phyloP scores from a whole-genome alignment of 2,797 vertebrate species.

The Gadopsis marmoratus region DNA sequence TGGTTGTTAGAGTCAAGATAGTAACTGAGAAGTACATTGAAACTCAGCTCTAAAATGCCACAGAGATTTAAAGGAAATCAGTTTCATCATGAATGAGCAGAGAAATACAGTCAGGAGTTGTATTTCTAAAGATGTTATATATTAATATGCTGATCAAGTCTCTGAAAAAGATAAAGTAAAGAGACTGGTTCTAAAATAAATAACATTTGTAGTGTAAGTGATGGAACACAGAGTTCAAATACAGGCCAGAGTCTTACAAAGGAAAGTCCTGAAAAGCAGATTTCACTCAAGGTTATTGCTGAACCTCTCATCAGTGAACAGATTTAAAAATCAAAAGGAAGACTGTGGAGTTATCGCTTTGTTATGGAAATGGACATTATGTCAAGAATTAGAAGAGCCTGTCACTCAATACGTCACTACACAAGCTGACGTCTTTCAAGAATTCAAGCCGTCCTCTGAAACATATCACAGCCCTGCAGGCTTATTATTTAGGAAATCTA shows the following conservation, averaged over 20 bases:
- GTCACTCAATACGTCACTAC: slow-evolving; percentile 43
- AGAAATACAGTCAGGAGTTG: not conserved
- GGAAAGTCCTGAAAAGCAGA: not conserved
- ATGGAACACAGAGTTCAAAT: not conserved
- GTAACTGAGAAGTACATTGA: not conserved
- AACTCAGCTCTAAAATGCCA: not conserved
- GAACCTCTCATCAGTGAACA: slow-evolving; percentile 12
- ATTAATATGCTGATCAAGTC: not conserved
- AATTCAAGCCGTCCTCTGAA: slow-evolving; percentile 12
- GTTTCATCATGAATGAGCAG: not conserved
- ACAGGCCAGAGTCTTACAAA: not conserved
- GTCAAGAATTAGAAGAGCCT: slow-evolving; percentile 16
- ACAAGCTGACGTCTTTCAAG: slow-evolving; percentile 27
- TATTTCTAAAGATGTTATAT: not conserved
- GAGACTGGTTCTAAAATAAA: not conserved
- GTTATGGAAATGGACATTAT: slow-evolving; percentile 37
- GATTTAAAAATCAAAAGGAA: slow-evolving; percentile 34
- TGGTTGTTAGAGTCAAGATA: not conserved
- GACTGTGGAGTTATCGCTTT: slow-evolving; percentile 16
- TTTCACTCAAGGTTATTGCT: slow-evolving; percentile 20
- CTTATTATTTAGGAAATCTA: not conserved
- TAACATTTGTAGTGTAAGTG: not conserved
- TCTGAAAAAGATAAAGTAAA: not conserved
- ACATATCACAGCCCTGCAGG: slow-evolving; percentile 1
- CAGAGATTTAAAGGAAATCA: slow-evolving; percentile 9